Evolutionary conservation across 2,113 vertebrate species (phyloP), one percentile per base, ranked within the genome.

Genomic region (Haliaeetus leucogaster): DNA sequence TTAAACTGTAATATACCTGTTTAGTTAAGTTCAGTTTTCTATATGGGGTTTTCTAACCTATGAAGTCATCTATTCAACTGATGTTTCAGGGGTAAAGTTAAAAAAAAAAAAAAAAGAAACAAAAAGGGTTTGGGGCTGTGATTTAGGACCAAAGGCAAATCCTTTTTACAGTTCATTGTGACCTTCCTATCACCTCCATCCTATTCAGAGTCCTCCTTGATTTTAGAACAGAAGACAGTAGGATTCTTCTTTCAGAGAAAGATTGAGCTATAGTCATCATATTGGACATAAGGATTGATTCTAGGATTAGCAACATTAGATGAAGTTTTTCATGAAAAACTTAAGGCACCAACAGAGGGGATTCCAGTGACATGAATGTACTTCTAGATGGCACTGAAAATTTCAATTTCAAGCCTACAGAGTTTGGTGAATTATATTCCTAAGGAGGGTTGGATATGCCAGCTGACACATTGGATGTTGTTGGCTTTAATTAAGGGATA

Each of bases 101-200:
- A 63, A 82, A 43, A 73, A 29, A 2, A 58, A 18, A 10, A 19
- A 29, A 30, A 6, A 32, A 50, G 3, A 30, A 50, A 10, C 4
- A 16, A 63, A 48, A 22, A 3, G 5, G 1, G 2, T 18, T 62
- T 7, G 0, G 3, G 30, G 4, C 4, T 82, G 23, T 47, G 17
- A 76, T 58, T 91, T 86, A 52, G 16, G 13, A 27, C 3, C 74
- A 70, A 87, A 74, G 15, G 0, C 11, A 85, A 40, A 58, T 50
- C 3, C 0, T 43, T 76, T 76, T 72, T 26, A 15, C 16, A 59
- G 4, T 76, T 89, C 45, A 53, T 2, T 40, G 11, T 62, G n/a
- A 52, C 18, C 2, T 86, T 77, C 19, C 4, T 74, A 34, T 86
- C 52, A 53, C 6, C 7, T 74, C 23, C 7, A 30, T 22, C 3